Evolutionary conservation across 2,797 vertebrate species (phyloP), one percentile per base, ranked within the genome.

Genomic region (Acomys russatus): DNA sequence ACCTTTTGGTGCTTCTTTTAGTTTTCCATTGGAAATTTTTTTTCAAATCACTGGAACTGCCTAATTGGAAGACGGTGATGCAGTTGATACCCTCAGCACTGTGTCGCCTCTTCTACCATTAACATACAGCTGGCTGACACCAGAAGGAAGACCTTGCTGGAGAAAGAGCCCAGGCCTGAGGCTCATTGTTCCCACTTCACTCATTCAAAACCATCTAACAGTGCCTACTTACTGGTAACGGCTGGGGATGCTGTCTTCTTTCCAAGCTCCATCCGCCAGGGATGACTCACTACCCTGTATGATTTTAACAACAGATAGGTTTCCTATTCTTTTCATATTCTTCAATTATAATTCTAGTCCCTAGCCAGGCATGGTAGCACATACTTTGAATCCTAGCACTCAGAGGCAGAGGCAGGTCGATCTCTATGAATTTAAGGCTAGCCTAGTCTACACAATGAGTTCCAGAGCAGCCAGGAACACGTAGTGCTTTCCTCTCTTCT

Each of bases 1-100:
- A 70, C 4, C 76, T 88, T 91, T 91, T n/a, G 54, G n/a, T 79
- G 59, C 28, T 35, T 35, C 35, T 92, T 88, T 49, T 33, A 95
- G 20, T 66, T 63, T 76, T 95, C 23, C 35, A 70, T 17, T 70
- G 59, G 59, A 92, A 35, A 44, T 44, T 44, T 44, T 70, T 88
- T 88, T 51, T 64, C 54, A 88, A 94, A 76, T 23, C 6, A 64
- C 2, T 85, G 49, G 3, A 61, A 79, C 17, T 80, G 38, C 71
- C 38, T 68, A 66, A 7, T 11, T 44, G 20, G 85, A 89, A 86
- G 68, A 74, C 18, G 63, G 59, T 18, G 30, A 93, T 14, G 20
- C 51, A 25, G 15, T 61, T 56, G 61, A 87, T 38, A 91, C 64
- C 66, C 59, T n/a, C 20, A 14, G 30, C 9, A 74, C 3, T 66